Base-by-base conservation (phyloP, 2,797 vertebrate genomes). In the Phoeniculus purpureus region DNA sequence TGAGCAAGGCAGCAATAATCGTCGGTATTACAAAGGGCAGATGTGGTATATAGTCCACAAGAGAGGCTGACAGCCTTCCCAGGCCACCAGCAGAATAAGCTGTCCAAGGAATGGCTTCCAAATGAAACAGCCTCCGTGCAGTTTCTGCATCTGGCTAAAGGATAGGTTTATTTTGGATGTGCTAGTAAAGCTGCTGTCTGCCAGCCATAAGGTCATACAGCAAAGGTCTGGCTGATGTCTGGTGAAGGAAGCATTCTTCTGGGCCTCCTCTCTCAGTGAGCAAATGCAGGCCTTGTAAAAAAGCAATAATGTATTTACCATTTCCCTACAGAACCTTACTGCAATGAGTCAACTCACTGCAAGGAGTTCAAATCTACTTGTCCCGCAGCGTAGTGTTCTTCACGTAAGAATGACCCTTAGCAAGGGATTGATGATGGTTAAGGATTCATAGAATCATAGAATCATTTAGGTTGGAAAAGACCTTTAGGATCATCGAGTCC, bases 111-210 rank as follows among this genome's bases (percentile, higher is more conserved):
- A 81, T 6, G 23, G 60, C 66, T 93, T 90, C 90, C 92, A 93
- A 90, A 90, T 37, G 84, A 93, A 95, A 91, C 88, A 90, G 88
- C 75, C 78, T 92, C 76, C 21, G 2, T 87, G 73, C 73, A 94
- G 89, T 83, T 92, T 93, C 56, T 95, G 43, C 48, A 65, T 75
- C 76, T 94, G 90, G 84, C 89, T 86, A 90, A 91, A 91, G 47
- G 62, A 85, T 34, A 62, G 76, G 81, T 93, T 94, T 96, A 65
- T 89, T 95, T 94, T 96, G 93, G 93, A 94, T 70, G 84, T 85
- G 90, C 92, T 90, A 81, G 76, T 75, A 87, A 92, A 95, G 91
- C 27, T 77, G 75, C 88, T 92, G 95, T 91, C 93, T 94, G 86
- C 0, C 0, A 95, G 66, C 72, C 8, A 2, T 66, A 81, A 90